Conservation (phyloP, 2,888 invertebrate genomes). For the Patella caerulea region DNA sequence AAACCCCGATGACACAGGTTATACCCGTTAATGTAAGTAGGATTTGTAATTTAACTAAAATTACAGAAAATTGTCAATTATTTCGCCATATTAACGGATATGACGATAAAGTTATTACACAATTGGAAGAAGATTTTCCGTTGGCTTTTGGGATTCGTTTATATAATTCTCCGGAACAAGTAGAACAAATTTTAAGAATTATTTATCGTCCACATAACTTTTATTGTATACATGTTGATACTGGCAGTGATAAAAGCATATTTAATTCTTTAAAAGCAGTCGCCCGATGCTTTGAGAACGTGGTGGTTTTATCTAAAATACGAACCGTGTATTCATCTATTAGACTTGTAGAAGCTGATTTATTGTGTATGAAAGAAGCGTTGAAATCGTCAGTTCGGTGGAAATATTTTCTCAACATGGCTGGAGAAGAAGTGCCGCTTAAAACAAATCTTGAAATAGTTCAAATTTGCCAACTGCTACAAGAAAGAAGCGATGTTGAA, state of each 20-base stretch:
- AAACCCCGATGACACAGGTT: too few species aligned
- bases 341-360: constrained; percentile 44
- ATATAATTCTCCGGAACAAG: constrained; percentile 51
- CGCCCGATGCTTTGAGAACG: constrained; percentile 56
- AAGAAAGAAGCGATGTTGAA: constrained; percentile 68
- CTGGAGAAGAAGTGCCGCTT: constrained; percentile 67
- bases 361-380: constrained; percentile 45
- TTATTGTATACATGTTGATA: constrained; percentile 68
- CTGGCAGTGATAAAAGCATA: too few species aligned
- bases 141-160: constrained; percentile 59
- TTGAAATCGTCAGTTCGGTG: constrained; percentile 47
- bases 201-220: constrained; percentile 66
- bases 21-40: not conserved
- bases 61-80: constrained; percentile 19
- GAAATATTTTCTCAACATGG: constrained; percentile 69
- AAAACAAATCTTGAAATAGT: constrained; percentile 68
- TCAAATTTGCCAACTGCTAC: constrained; percentile 58
- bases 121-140: constrained; percentile 52
- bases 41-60: constrained; percentile 28
- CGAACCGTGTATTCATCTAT: constrained; percentile 44
- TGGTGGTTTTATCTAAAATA: constrained; percentile 49
- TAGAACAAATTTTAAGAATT: constrained; percentile 55
- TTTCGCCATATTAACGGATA: constrained; percentile 39
- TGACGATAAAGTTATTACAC: constrained; percentile 31
- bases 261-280: constrained; percentile 36